Evolutionary conservation across 2,797 vertebrate genomes (phyloP).

Genomic region (Perodicticus potto): DNA sequence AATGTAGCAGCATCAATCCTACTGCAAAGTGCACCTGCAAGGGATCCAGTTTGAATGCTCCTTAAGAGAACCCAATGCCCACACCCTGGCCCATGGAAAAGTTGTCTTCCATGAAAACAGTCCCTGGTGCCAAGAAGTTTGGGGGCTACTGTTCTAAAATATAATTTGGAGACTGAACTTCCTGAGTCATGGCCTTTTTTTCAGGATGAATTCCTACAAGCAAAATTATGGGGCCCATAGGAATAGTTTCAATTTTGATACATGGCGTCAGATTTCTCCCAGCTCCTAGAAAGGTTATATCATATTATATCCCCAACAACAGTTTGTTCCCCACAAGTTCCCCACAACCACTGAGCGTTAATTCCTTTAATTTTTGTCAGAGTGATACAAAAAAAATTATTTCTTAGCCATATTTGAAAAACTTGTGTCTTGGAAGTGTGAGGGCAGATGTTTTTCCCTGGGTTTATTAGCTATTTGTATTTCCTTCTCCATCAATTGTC

Average conservation of each 20-base stretch:
- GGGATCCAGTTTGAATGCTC: too few species aligned
- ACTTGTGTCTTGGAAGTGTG: not conserved
- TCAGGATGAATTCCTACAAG: not conserved
- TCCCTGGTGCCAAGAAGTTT: too few species aligned
- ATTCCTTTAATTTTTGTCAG: not conserved
- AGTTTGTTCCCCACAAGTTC: not conserved
- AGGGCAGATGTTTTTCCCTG: not conserved
- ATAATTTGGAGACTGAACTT: not conserved
- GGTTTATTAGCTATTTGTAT: not conserved
- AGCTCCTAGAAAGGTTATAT: not conserved
- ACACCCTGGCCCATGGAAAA: too few species aligned
- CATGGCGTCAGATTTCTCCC: not conserved
- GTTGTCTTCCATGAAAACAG: too few species aligned
- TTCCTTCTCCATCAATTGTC: not conserved
- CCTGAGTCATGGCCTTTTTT: not conserved
- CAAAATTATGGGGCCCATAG: not conserved
- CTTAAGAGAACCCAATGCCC: too few species aligned
- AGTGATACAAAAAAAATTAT: not conserved
- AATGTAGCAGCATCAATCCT: too few species aligned
- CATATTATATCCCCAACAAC: not conserved
- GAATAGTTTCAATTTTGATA: constrained; percentile 18
- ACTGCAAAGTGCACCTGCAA: too few species aligned
- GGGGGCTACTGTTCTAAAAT: not conserved
- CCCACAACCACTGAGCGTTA: not conserved
- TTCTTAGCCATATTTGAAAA: constrained; percentile 19